phyloP scores from a whole-genome alignment of 2,888 invertebrate species.

The Nemotelus nigrinus region DNA sequence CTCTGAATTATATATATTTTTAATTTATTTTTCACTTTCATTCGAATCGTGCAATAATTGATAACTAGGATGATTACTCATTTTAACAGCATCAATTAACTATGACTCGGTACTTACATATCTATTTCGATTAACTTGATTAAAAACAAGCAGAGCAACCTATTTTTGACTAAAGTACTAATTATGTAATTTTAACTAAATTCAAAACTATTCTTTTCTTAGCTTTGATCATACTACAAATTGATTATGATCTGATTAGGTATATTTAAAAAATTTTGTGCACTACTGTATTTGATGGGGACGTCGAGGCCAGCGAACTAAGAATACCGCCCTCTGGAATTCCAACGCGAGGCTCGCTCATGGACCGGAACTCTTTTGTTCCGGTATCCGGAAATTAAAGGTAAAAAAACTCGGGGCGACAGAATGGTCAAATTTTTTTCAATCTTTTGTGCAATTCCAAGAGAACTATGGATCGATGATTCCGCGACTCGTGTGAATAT shows the following conservation, averaged over 20 bases:
- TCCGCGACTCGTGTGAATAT: slow-evolving; percentile 43
- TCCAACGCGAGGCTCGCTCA: slow-evolving; percentile 29
- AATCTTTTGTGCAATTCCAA: slow-evolving; percentile 33
- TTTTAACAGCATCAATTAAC: too few species aligned
- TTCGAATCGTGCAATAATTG: too few species aligned
- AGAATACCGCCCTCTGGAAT: slow-evolving; percentile 27
- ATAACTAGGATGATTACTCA: too few species aligned
- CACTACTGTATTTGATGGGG: neutral
- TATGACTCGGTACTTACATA: too few species aligned
- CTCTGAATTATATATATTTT: too few species aligned
- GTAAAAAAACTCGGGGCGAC: slow-evolving; percentile 38
- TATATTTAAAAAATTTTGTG: neutral
- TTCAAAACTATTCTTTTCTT: too few species aligned
- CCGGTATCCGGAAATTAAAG: slow-evolving; percentile 54
- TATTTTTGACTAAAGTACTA: too few species aligned
- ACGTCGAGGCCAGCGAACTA: slow-evolving; percentile 25
- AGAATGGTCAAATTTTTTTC: slow-evolving; percentile 37
- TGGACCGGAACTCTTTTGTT: slow-evolving; percentile 58
- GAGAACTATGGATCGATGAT: slow-evolving; percentile 49
- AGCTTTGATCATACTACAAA: too few species aligned
- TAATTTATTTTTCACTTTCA: too few species aligned
- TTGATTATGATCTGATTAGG: neutral
- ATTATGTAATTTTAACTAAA: too few species aligned
- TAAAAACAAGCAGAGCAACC: too few species aligned
- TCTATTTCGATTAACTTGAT: too few species aligned